Percentiles rank a stretch among this genome's conserved stretches.
Conservation (phyloP, 2,797 vertebrate species). For the Alauda arvensis region DNA sequence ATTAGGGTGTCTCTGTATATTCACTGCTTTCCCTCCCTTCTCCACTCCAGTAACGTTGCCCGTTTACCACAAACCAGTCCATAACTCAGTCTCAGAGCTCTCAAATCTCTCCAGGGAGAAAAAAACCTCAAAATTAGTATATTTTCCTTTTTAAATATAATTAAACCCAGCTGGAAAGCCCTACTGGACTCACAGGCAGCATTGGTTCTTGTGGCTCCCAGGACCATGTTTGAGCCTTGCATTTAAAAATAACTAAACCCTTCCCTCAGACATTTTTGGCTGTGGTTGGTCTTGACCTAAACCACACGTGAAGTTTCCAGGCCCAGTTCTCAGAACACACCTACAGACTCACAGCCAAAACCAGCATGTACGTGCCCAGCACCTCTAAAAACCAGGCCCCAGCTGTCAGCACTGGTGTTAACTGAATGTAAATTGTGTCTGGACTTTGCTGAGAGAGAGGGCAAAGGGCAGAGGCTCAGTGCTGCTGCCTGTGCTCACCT, state of each 20-base stretch:
- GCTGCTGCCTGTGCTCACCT: constrained; percentile 69
- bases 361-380: background rate
- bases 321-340: background rate
- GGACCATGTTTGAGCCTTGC: background rate
- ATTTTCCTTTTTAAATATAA: background rate
- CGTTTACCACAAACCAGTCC: background rate
- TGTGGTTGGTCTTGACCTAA: background rate
- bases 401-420: background rate
- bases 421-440: background rate
- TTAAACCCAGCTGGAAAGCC: background rate
- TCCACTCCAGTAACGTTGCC: background rate
- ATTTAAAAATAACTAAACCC: background rate
- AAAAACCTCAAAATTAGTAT: background rate
- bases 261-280: background rate
- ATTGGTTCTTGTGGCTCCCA: background rate
- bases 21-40: background rate
- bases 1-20: background rate
- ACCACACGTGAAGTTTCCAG: background rate
- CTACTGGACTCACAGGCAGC: background rate
- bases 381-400: background rate
- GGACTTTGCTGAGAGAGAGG: background rate
- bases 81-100: background rate
- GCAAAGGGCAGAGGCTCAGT: background rate
- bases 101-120: background rate
- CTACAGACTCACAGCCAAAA: background rate